These are phyloP conservation scores for Lepidonotus clava DNA, from an alignment of 2,888 invertebrate genomes.

Conservation along the genomic window DNA sequence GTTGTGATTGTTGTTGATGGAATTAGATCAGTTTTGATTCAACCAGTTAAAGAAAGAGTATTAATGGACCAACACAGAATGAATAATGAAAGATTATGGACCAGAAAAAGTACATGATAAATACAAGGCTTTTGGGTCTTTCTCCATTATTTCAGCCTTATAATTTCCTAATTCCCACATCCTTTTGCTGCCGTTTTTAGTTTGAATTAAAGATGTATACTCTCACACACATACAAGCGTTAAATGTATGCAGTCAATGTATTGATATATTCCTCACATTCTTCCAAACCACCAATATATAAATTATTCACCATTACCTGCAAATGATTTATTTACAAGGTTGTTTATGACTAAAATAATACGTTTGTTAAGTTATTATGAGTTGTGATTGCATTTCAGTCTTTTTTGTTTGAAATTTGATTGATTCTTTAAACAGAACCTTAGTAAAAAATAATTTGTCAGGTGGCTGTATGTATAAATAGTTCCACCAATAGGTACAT, in stretches of 20 bases:
- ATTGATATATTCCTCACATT: neutral
- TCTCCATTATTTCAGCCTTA: neutral
- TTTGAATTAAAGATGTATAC: neutral
- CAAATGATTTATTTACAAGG: slow-evolving; percentile 39
- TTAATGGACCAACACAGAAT: too few species aligned
- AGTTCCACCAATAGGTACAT: neutral
- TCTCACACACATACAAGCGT: slow-evolving; percentile 6
- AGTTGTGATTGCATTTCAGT: neutral
- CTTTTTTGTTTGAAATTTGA: neutral
- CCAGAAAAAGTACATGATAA: neutral
- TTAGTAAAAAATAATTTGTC: neutral
- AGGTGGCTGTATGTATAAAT: neutral
- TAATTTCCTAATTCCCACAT: neutral
- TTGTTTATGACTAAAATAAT: slow-evolving; percentile 9
- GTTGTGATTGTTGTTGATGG: too few species aligned
- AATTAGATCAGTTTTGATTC: too few species aligned
- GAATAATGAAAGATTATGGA: neutral
- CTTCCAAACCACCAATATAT: neutral
- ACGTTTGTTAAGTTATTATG: too few species aligned
- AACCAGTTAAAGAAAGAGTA: too few species aligned
- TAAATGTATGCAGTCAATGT: slow-evolving; percentile 1
- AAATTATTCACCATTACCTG: slow-evolving; percentile 16
- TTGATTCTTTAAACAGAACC: neutral
- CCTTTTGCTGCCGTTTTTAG: neutral
- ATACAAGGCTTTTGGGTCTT: neutral